Evolutionary conservation across 2,888 invertebrate genomes (phyloP).

Genomic region (Folsomia manolachei): DNA sequence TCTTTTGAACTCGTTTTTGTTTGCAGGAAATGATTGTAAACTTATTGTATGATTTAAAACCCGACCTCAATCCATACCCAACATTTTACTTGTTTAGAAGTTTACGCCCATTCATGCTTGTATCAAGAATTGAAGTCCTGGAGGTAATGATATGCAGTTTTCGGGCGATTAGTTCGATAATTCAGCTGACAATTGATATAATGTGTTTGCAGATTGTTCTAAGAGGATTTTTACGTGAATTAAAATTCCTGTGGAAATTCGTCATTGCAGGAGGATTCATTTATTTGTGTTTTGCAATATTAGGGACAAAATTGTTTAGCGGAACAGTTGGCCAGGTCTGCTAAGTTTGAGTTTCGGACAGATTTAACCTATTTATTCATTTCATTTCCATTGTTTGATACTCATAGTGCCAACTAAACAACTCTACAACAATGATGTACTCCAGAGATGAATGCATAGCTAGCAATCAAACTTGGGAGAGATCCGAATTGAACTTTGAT

Average conservation of each 20-base stretch:
- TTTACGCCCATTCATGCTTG: conserved; percentile 31
- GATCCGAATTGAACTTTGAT: not conserved
- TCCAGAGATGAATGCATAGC: not conserved
- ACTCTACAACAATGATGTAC: no score
- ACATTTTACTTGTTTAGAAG: not conserved
- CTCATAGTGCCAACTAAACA: no score
- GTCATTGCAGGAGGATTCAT: conserved; percentile 25
- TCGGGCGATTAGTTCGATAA: no score
- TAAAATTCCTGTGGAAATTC: conserved; percentile 27
- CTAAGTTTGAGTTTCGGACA: not conserved
- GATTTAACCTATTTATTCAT: not conserved
- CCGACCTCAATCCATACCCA: not conserved
- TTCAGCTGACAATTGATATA: no score
- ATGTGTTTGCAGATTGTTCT: conserved; percentile 20
- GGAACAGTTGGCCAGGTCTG: conserved; percentile 18
- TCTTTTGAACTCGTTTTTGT: no score
- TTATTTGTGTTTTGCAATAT: conserved; percentile 27
- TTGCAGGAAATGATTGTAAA: conserved; percentile 28
- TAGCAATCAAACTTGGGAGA: not conserved
- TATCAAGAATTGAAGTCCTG: conserved; percentile 25
- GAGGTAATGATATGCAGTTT: conserved; percentile 15
- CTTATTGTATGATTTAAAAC: not conserved
- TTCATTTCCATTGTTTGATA: not conserved
- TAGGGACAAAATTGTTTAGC: conserved; percentile 20
- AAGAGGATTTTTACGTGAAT: conserved; percentile 21